Conservation (phyloP, 2,888 invertebrate species). For the Lasioglossum marginatum region DNA sequence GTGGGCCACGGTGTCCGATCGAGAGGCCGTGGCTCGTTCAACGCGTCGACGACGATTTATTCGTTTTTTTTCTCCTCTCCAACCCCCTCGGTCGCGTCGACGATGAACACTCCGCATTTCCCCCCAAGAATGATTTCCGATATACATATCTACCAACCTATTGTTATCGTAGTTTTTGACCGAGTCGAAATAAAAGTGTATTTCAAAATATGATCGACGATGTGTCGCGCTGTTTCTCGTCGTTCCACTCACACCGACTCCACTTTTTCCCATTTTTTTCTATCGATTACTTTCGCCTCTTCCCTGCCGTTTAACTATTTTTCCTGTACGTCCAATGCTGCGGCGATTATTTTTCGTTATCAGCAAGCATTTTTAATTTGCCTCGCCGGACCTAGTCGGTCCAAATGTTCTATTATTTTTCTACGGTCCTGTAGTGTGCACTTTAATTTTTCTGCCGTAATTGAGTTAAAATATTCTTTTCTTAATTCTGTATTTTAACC, state of each 20-base stretch:
- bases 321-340: background rate
- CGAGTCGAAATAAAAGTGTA: conserved; percentile 83
- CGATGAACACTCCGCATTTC: conserved; percentile 59
- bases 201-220: conserved; percentile 78
- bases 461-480: too few relatives aligned
- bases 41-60: conserved; percentile 53
- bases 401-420: background rate
- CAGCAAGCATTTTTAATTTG: background rate
- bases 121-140: conserved; percentile 76
- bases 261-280: background rate
- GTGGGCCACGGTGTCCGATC: conserved; percentile 11
- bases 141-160: conserved; percentile 83
- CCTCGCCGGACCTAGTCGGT: background rate
- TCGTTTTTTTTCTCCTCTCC: conserved; percentile 52
- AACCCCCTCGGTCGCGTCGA: conserved; percentile 40
- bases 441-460: background rate
- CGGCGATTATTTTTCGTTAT: background rate
- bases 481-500: too few relatives aligned
- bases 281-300: background rate
- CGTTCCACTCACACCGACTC: conserved; percentile 25
- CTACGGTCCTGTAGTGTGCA: background rate
- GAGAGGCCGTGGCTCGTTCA: conserved; percentile 35
- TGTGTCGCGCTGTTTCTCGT: conserved; percentile 28
- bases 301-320: background rate
- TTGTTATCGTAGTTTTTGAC: conserved; percentile 84